Base-by-base conservation (phyloP, 2,888 invertebrate genomes). In the Phortica magna region DNA sequence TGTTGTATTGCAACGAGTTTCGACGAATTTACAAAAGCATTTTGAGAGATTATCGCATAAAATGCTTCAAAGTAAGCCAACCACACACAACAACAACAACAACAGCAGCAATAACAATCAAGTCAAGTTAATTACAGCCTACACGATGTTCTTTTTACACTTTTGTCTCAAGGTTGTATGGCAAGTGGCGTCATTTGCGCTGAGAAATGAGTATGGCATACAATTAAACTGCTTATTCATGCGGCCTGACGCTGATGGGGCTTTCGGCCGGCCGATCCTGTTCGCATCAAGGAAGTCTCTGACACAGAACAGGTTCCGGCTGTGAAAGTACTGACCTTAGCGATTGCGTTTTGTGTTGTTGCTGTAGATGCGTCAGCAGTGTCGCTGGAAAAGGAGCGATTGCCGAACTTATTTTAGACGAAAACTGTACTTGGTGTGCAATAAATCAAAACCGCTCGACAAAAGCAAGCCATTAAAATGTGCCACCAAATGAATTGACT, bases 141-240 rank as follows among this genome's bases (percentile, higher is more conserved):
- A 85, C 85, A 83, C 80, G 73, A 70, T 22, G 7, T 77, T 75
- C 22, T 78, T 84, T 85, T 83, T 85, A 81, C 85, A 85, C 83
- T 84, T 78, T 84, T 80, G 83, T 72, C 70, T 79, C 85, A 85
- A 85, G 85, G 85, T 85, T 82, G 75, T 57, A 70, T 75, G 73
- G 77, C 76, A 70, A 17, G 55, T 12, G 55, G 55, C 17, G 55
- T 12, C 55, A 55, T 55, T 12, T 9, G 55, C 17, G 55, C 55
- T 55, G 6, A 55, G 17, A 55, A 9, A 12, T 55, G 14, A 12
- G 14, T 55, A 55, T n/a, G 14, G 6, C 1, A 14, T 4, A 48
- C 48, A 42, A 68, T 68, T 22, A 48, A 68, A 68, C 14, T 68
- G 68, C 48, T 68, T 43, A 68, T 68, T 68, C 68, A 68, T 65